Conservation (phyloP, 2,113 vertebrate genomes). For the Maccullochella peelii region DNA sequence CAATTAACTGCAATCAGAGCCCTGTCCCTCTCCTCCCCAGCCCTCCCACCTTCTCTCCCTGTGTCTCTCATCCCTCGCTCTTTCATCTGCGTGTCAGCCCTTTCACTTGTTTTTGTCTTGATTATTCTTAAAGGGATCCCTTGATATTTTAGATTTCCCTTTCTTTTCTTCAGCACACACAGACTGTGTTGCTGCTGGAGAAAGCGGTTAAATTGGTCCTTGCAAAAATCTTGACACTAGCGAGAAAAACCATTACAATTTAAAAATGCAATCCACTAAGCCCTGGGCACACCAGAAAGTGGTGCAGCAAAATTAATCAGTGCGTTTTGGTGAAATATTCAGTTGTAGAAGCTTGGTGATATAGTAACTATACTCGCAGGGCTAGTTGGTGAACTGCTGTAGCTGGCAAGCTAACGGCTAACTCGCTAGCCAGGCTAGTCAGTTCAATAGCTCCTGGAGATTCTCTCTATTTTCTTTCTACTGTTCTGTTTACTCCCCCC, state of each 20-base stretch:
- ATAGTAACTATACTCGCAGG: not conserved
- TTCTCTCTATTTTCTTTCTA: no score
- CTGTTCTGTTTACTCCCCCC: no score
- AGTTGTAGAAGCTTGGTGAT: not conserved
- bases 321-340: not conserved
- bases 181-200: not conserved
- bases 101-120: slow-evolving; percentile 21
- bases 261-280: not conserved
- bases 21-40: slow-evolving; percentile 50
- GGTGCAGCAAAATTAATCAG: not conserved
- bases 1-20: slow-evolving; percentile 80
- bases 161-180: not conserved
- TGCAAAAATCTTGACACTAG: not conserved
- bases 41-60: slow-evolving; percentile 47
- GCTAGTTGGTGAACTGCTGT: no score
- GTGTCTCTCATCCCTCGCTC: slow-evolving; percentile 31
- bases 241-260: not conserved
- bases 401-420: no score
- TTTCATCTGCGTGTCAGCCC: slow-evolving; percentile 45
- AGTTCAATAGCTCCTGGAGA: no score
- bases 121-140: slow-evolving; percentile 34
- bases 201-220: not conserved
- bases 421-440: no score
- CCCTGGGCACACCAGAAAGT: not conserved
- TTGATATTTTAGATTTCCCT: not conserved